Base-by-base conservation (phyloP, 1,140 invertebrate species). In the Drosophila seguyi region DNA sequence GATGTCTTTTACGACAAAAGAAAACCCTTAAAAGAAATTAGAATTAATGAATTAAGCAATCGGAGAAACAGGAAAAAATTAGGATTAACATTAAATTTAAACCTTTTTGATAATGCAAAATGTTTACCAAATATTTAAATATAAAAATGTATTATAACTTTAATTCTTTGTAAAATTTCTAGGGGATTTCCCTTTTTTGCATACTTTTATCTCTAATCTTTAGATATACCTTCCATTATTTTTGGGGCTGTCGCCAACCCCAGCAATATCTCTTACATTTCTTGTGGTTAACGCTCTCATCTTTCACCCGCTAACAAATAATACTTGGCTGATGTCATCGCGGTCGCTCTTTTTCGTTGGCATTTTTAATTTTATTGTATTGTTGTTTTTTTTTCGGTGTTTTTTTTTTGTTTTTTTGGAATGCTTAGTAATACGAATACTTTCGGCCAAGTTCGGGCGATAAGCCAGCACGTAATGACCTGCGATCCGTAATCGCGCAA, bases 381-480 rank as follows among this genome's bases (percentile, higher is more conserved):
- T 65, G 27, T 20, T 45, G 34, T 20, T 27, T 61, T 56, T 16
- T 34, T 13, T 25, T 14, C n/a, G n/a, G n/a, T n/a, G n/a, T n/a
- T n/a, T n/a, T n/a, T n/a, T n/a, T n/a, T n/a, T 7, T 29, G 22
- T 36, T 29, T 50, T 39, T 61, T 63, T 57, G 22, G 56, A 53
- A 57, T 61, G 81, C 63, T 77, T 79, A 68, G 48, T 68, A 57
- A 78, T 75, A 63, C 63, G 58, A 39, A 74, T 66, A 75, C 67
- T 61, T 52, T 76, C 50, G 53, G 34, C 55, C 58, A 48, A 74
- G 63, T 82, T 86, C 29, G 63, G 47, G 62, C 48, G 74, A 76
- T 76, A 76, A 76, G 74, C 73, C 62, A 69, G 82, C 83, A 86
- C 82, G 82, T 67, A 76, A 76, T 86, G 82, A 86, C 83, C 79